Base-by-base conservation (phyloP, 2,797 vertebrate species). In the Clangula hyemalis region DNA sequence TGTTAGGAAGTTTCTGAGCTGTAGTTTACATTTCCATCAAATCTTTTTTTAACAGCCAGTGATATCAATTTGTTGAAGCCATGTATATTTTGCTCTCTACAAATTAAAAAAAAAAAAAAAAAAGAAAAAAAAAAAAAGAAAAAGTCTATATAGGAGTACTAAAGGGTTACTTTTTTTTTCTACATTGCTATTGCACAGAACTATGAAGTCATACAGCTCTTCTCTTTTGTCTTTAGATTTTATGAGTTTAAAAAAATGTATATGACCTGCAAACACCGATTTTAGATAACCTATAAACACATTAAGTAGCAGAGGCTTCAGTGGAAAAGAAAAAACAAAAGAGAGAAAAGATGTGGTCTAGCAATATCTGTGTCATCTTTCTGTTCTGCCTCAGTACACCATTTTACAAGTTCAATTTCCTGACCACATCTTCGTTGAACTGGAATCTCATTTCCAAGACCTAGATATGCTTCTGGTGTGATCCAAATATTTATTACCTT, bases 261-360 rank as follows among this genome's bases (percentile, higher is more conserved):
- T 14, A 62, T 92, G 16, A 69, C 15, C 4, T 34, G 8, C 2
- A 86, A 45, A 83, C 10, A 76, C 27, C 86, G 20, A 25, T 64
- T 6, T 34, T 84, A 27, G 4, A 8, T 69, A 65, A 54, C 45
- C 60, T 61, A 56, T 12, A 28, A 82, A 57, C 6, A 62, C 11
- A 64, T 38, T 60, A 54, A 91, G n/a, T 4, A 25, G 28, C 25
- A 24, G 17, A 72, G 2, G 5, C 2, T 71, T 62, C 6, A 45
- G 5, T 6, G 30, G 34, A 38, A 19, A 47, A 5, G 4, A 10
- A 2, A 10, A 2, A 9, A 11, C 14, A 6, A 7, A 4, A 10
- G 14, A 43, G 43, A 16, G 1, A 82, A 8, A 69, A 58, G 16
- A 56, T 20, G 8, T 22, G 3, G 1, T 75, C 5, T 51, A 6